A percentile compares a stretch with the other conserved stretches of the same genome.
These are phyloP conservation scores for Netelia fuscicornis DNA, from an alignment of 2,888 invertebrate genomes.

Conservation along the genomic window DNA sequence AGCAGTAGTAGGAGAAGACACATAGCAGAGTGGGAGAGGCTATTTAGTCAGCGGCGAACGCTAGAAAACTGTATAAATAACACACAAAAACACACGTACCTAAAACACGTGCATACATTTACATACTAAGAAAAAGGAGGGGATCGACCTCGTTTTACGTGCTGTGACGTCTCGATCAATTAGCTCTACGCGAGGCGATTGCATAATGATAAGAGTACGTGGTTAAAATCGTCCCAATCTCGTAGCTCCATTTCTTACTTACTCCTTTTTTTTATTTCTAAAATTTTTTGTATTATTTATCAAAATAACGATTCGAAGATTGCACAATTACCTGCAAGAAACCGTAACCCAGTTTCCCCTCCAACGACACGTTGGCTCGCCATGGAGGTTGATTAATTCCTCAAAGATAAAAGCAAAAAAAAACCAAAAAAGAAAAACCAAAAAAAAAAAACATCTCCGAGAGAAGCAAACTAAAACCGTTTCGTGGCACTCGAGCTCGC, in stretches of 20 bases:
- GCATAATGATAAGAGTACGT: constrained; percentile 43
- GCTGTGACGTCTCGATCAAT: constrained; percentile 33
- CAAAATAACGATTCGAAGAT: background rate
- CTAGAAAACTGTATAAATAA: background rate
- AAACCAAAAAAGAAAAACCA: constrained; percentile 51
- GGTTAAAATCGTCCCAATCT: constrained; percentile 12
- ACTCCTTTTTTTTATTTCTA: constrained; percentile 7
- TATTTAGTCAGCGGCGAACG: constrained; percentile 16
- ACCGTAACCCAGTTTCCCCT: too few relatives aligned
- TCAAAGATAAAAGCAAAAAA: constrained; percentile 56
- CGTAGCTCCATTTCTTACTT: constrained; percentile 3
- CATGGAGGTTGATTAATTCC: constrained; percentile 69
- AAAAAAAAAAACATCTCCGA: background rate
- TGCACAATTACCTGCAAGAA: background rate
- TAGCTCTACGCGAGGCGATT: constrained; percentile 32
- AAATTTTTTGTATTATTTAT: too few relatives aligned
- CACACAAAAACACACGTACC: constrained; percentile 7
- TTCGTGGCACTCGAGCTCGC: constrained; percentile 45
- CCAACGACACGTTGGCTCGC: too few relatives aligned
- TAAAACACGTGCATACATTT: background rate
- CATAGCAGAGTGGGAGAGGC: constrained; percentile 1
- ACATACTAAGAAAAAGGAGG: background rate
- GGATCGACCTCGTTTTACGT: constrained; percentile 51
- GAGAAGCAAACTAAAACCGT: constrained; percentile 43
- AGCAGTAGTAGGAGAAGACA: constrained; percentile 65